Evolutionary conservation across 1,140 invertebrate species (phyloP), one percentile per base, ranked within the genome.

Genomic region (Nebria ingens): DNA sequence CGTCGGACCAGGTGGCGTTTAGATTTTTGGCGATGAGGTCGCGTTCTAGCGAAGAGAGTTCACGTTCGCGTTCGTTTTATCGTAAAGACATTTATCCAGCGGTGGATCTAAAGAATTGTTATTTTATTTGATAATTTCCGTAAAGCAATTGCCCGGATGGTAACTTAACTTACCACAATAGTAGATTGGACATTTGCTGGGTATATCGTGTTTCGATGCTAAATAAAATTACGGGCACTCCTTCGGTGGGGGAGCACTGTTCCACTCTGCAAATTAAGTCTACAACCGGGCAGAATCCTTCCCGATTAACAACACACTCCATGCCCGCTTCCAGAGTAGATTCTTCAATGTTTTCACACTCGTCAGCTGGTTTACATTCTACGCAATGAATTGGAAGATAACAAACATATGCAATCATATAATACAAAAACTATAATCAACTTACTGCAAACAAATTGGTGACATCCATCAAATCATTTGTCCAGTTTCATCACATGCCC

Each of bases 51-150:
- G 4, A 4, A 20, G 50, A 51, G 49, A 78, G 54, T 50, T 69
- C 56, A 56, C 71, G 67, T 71, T 80, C 76, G 51, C 82, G 73
- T 45, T 79, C 79, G 11, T 67, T 67, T 78, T 65, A 11, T 71
- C 76, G 29, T 83, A 82, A 17, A 89, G 67, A 62, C 88, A 90
- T 55, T 81, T 76, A 62, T 88, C 76, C 51, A 80, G 76, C 0
- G 85, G 86, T 13, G 80, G 73, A 59, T 79, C 82, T 86, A 63
- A n/a, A n/a, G n/a, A n/a, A n/a, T n/a, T n/a, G n/a, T n/a, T n/a
- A n/a, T n/a, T n/a, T n/a, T n/a, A n/a, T n/a, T n/a, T n/a, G n/a
- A n/a, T n/a, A n/a, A n/a, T n/a, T n/a, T n/a, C n/a, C n/a, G n/a
- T n/a, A n/a, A n/a, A n/a, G n/a, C n/a, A n/a, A n/a, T n/a, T n/a